Evolutionary conservation across 2,797 vertebrate genomes (phyloP), one percentile per base, ranked within the genome.

Genomic region (Lepus oiostolus): DNA sequence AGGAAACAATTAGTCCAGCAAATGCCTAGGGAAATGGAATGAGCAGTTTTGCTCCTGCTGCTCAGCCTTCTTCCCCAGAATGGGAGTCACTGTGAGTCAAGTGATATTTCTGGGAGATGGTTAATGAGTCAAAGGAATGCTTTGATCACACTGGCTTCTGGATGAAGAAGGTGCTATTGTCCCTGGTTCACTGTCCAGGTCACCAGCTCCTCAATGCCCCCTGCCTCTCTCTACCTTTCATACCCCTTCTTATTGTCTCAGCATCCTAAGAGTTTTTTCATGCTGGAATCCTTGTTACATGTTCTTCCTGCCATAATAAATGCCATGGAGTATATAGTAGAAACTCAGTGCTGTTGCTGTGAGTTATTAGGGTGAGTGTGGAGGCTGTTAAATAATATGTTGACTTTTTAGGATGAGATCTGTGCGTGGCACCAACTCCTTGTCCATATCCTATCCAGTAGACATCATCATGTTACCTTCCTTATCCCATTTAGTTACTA

Each of bases 101-200:
- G 21, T 28, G 54, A 7, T 11, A 26, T 77, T 82, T 71, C 79
- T 54, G 19, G 4, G 47, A 19, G 26, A n/a, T 47, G 26, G 11
- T 16, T 87, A 74, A 74, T 84, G 81, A 90, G 35, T 17, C 17
- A 88, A n/a, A 38, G 38, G 5, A 54, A 24, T 26, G 14, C 19
- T 24, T 84, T 92, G 42, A 58, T n/a, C 30, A 58, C 16, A 5
- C 42, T 1, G 1, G 1, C 50, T 52, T 86, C 21, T 72, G 38
- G 14, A 32, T 50, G 19, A 7, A 7, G 1, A 32, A 14, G 0
- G 2, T 47, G 26, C 30, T 52, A 0, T 28, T 62, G 12, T 42
- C n/a, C 54, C 8, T 11, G 19, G 62, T 17, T 86, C 12, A n/a
- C 1, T 35, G 1, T 13, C 11, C 52, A 28, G 24, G 5, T 19